Percentiles rank a stretch among this genome's conserved stretches.
These are phyloP conservation scores for Phylloscopus trochilus DNA, from an alignment of 2,113 vertebrate species.

Conservation along the genomic window DNA sequence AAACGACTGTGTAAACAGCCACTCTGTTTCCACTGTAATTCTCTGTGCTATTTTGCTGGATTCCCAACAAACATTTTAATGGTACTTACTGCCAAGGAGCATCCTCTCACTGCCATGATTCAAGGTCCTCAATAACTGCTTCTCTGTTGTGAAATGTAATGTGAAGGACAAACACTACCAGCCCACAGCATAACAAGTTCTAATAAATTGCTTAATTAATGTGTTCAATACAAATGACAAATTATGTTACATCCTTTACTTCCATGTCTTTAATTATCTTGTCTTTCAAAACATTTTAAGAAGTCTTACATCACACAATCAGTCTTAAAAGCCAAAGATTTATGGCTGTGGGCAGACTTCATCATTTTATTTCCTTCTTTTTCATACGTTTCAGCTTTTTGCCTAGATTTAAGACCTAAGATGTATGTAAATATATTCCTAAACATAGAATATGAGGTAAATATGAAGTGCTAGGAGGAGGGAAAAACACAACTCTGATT, in stretches of 20 bases:
- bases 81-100: background rate
- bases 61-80: background rate
- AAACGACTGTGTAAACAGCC: background rate
- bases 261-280: constrained; percentile 37
- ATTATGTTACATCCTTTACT: constrained; percentile 38
- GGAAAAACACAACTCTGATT: background rate
- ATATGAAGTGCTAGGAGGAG: background rate
- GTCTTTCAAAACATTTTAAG: constrained; percentile 42
- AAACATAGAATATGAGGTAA: background rate
- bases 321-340: constrained; percentile 5
- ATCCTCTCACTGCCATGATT: background rate
- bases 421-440: background rate
- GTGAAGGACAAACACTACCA: constrained; percentile 9
- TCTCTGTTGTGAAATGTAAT: constrained; percentile 6
- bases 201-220: constrained; percentile 49
- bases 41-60: background rate
- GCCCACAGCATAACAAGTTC: background rate
- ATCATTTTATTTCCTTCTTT: background rate
- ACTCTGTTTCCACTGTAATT: background rate
- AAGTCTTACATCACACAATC: background rate
- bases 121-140: background rate
- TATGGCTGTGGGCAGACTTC: background rate
- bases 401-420: background rate
- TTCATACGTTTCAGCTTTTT: background rate
- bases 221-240: constrained; percentile 29